Evolutionary conservation across 2,797 vertebrate species (phyloP).

Genomic region (Sternarchorhynchus goeldii): DNA sequence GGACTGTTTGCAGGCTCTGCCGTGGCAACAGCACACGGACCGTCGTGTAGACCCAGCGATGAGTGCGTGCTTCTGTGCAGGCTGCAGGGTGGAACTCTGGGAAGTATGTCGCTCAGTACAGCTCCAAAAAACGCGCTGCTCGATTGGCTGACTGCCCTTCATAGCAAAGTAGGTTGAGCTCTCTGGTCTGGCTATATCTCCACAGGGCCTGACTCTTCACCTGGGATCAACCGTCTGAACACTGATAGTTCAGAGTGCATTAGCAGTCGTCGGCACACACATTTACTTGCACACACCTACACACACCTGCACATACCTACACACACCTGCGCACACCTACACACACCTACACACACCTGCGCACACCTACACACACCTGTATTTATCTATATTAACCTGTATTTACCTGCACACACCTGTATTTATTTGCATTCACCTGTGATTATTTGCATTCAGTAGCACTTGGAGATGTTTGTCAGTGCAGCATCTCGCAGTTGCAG

Average conservation of each 20-base stretch:
- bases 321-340: background rate
- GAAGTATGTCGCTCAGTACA: background rate
- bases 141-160: slow-evolving; percentile 7
- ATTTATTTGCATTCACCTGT: background rate
- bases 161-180: background rate
- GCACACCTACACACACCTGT: background rate
- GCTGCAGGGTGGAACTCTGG: background rate
- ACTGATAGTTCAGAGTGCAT: too few relatives aligned
- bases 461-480: too few relatives aligned
- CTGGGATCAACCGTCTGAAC: background rate
- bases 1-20: too few relatives aligned
- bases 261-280: too few relatives aligned
- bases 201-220: background rate
- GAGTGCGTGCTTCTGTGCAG: background rate
- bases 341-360: background rate
- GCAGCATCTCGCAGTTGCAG: too few relatives aligned
- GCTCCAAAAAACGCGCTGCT: background rate
- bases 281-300: too few relatives aligned
- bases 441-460: too few relatives aligned
- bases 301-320: background rate
- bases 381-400: background rate
- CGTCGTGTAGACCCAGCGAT: too few relatives aligned
- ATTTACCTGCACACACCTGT: background rate
- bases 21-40: too few relatives aligned
- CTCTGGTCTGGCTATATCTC: background rate